Base-by-base conservation (phyloP, 2,113 vertebrate genomes). In the Pogona vitticeps region DNA sequence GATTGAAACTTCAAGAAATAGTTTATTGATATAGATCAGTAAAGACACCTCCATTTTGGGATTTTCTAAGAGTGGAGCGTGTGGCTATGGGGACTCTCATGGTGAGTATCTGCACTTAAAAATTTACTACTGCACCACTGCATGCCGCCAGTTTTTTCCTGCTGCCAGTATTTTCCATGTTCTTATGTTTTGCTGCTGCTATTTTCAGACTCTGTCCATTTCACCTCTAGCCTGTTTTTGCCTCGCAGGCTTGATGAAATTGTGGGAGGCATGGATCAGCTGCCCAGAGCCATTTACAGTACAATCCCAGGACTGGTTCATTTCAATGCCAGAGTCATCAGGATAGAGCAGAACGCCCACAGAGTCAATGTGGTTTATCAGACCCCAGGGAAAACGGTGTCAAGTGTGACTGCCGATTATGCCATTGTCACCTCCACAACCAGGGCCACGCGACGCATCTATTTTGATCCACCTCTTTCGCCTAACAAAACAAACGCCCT, bases 391-490 rank as follows among this genome's bases (percentile, higher is more conserved):
- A 65, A 86, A 7, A 13, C 23, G 6, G 1, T 52, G 85, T 21
- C 15, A 15, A 15, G 10, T 20, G 38, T 97, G 10, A 96, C 94
- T 0, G 96, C 93, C 0, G 96, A 97, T 90, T 97, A 95, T 0
- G 95, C 81, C 33, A 90, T 97, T 63, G 93, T 97, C 59, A 97
- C 96, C 0, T 67, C 93, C 83, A 97, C 97, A 0, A 96, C 97
- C 75, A 97, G 96, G 86, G 97, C 97, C 20, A 77, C 95, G 2
- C 90, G 96, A 46, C 96, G 97, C 42, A 96, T 98, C 1, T 85
- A 92, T 36, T 97, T 97, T 90, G 86, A 87, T 76, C 97, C 97
- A 0, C 89, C 96, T 1, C 94, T 97, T 38, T 96, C 96, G 1
- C 63, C 58, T 2, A 67, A 84, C 33, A 97, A 98, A 87, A 92